A percentile compares a stretch with the other conserved stretches of the same genome.
These are phyloP conservation scores for Pyrrhia umbra DNA, from an alignment of 2,888 invertebrate species.

Conservation along the genomic window DNA sequence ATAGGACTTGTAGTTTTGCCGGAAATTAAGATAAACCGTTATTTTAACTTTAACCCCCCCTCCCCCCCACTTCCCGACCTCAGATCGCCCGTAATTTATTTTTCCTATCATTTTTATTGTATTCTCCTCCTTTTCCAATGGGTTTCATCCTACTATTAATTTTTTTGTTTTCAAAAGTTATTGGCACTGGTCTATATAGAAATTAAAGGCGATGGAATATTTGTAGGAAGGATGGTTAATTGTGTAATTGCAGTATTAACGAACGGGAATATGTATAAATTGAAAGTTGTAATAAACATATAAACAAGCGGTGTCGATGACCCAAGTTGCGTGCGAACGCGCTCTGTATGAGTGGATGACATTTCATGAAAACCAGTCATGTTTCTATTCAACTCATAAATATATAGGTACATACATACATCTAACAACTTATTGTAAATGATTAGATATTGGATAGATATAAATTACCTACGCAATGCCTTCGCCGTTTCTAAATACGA, in stretches of 20 bases:
- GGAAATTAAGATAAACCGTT: too few species aligned
- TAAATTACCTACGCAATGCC: conserved; percentile 61
- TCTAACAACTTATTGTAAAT: conserved; percentile 61
- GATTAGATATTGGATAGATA: conserved; percentile 61
- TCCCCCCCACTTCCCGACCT: too few species aligned
- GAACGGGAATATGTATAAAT: conserved; percentile 52
- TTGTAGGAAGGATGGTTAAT: conserved; percentile 36
- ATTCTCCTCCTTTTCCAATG: too few species aligned
- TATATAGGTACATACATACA: conserved; percentile 53
- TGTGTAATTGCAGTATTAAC: conserved; percentile 45
- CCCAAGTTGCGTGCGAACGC: conserved; percentile 74
- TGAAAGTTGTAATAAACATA: conserved; percentile 63
- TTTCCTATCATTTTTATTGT: too few species aligned
- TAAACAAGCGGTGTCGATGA: conserved; percentile 58
- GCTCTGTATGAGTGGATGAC: conserved; percentile 73
- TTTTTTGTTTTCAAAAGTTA: too few species aligned
- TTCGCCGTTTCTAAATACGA: conserved; percentile 56
- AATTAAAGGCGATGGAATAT: conserved; percentile 3
- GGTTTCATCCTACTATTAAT: too few species aligned
- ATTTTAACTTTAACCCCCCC: too few species aligned
- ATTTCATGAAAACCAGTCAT: conserved; percentile 80
- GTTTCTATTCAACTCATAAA: conserved; percentile 69
- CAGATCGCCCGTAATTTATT: too few species aligned
- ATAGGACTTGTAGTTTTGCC: too few species aligned
- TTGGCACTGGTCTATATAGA: too few species aligned